A percentile compares a stretch with the other conserved stretches of the same genome.
These are phyloP conservation scores for Pyrgus malvae DNA, from an alignment of 2,888 invertebrate genomes.

Conservation along the genomic window DNA sequence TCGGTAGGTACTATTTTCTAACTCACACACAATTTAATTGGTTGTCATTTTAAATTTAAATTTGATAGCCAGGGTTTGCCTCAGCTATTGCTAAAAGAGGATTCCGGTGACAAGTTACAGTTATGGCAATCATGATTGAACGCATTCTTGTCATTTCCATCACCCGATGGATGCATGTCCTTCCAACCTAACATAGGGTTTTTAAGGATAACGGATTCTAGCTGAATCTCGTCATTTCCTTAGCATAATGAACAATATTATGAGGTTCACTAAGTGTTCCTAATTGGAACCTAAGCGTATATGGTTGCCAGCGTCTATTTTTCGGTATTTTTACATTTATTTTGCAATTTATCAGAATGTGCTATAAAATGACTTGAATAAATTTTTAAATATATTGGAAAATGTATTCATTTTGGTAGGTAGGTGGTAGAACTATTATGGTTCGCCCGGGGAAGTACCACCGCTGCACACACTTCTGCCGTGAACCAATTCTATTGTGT, in stretches of 20 bases:
- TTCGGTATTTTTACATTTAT: no score
- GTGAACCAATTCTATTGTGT: no score
- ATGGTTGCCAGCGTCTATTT: slow-evolving; percentile 4
- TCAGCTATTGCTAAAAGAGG: slow-evolving; percentile 27
- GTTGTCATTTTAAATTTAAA: slow-evolving; percentile 35
- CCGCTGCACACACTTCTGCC: no score
- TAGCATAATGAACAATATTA: slow-evolving; percentile 76
- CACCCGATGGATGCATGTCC: slow-evolving; percentile 31
- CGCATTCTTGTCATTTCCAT: slow-evolving; percentile 40
- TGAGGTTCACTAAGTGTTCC: slow-evolving; percentile 62
- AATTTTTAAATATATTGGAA: no score
- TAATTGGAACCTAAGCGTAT: slow-evolving; percentile 62
- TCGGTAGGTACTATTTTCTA: no score
- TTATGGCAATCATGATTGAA: slow-evolving; percentile 43
- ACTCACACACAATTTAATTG: background rate
- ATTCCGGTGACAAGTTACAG: slow-evolving; percentile 39
- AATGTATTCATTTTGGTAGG: no score
- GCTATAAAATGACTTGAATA: no score
- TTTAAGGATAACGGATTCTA: slow-evolving; percentile 65
- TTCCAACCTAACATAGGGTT: slow-evolving; percentile 37
- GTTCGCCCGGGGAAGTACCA: no score
- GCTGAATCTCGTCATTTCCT: slow-evolving; percentile 72
- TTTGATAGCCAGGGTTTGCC: slow-evolving; percentile 30
- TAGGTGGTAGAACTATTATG: no score
- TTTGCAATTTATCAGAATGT: no score